These are phyloP conservation scores for Jacana jacana DNA, from an alignment of 2,113 vertebrate species.

Conservation along the genomic window DNA sequence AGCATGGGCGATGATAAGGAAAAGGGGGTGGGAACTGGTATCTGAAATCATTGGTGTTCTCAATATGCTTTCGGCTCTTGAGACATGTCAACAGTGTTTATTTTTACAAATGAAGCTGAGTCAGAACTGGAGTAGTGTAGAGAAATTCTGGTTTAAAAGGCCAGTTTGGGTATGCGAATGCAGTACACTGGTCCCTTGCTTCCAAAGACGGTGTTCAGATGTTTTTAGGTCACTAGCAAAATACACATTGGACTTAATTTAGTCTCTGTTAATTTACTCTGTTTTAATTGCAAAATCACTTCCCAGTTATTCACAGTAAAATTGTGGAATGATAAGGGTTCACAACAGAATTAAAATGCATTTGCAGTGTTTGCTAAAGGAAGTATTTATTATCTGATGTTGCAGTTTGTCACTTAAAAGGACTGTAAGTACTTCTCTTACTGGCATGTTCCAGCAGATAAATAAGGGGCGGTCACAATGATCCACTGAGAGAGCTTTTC, in stretches of 20 bases:
- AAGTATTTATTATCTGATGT: neutral
- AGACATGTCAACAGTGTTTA: slow-evolving; percentile 66
- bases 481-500: neutral
- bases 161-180: neutral
- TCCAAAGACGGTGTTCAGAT: neutral
- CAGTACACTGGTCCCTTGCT: neutral
- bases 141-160: slow-evolving; percentile 45
- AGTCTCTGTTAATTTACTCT: neutral
- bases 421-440: neutral
- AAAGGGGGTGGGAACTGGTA: slow-evolving; percentile 24
- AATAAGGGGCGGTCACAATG: neutral
- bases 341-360: neutral
- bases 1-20: slow-evolving; percentile 32
- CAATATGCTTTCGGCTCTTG: slow-evolving; percentile 51
- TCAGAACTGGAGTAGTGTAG: slow-evolving; percentile 62
- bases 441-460: neutral
- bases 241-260: neutral
- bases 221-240: neutral
- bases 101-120: slow-evolving; percentile 70
- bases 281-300: neutral
- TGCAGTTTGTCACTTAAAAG: neutral
- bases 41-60: slow-evolving; percentile 60
- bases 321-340: neutral
- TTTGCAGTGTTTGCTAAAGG: neutral
- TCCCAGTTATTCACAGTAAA: neutral